phyloP scores from a whole-genome alignment of 2,888 invertebrate species.

The Athrips mouffetella region DNA sequence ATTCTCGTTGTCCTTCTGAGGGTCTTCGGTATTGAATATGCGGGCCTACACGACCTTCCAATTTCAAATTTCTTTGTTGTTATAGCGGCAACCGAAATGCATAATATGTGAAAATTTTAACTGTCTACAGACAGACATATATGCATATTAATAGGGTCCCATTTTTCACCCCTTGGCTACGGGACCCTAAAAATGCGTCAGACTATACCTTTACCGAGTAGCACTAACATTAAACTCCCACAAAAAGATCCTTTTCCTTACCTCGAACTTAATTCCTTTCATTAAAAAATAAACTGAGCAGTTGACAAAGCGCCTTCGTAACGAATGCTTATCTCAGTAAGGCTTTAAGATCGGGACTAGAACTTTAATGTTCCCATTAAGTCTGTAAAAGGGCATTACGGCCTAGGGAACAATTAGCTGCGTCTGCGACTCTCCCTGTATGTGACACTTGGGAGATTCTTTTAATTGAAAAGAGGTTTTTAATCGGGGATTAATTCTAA shows the following conservation, averaged over 20 bases:
- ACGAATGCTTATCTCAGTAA: background rate
- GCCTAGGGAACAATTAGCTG: constrained; percentile 13
- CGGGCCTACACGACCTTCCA: too few species aligned
- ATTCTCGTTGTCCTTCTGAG: too few species aligned
- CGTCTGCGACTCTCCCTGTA: constrained; percentile 11
- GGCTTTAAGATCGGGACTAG: background rate
- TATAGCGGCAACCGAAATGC: too few species aligned
- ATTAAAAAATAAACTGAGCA: background rate
- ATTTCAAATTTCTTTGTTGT: too few species aligned
- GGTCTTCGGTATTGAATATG: too few species aligned
- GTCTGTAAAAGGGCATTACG: constrained; percentile 11
- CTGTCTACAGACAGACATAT: too few species aligned
- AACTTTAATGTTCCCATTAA: constrained; percentile 10
- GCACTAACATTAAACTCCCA: too few species aligned
- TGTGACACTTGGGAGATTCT: constrained; percentile 3
- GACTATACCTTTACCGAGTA: too few species aligned
- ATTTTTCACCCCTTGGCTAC: too few species aligned
- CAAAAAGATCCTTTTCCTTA: background rate
- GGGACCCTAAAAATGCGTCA: too few species aligned
- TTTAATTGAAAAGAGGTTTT: background rate
- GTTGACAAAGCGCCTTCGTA: background rate
- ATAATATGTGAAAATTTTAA: too few species aligned
- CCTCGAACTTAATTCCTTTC: background rate
- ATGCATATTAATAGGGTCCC: too few species aligned
- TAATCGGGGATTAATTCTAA: background rate